Evolutionary conservation across 37 sponge, comb jelly and placozoan species (phyloP).

Genomic region (Cliona cf. orientalis): DNA sequence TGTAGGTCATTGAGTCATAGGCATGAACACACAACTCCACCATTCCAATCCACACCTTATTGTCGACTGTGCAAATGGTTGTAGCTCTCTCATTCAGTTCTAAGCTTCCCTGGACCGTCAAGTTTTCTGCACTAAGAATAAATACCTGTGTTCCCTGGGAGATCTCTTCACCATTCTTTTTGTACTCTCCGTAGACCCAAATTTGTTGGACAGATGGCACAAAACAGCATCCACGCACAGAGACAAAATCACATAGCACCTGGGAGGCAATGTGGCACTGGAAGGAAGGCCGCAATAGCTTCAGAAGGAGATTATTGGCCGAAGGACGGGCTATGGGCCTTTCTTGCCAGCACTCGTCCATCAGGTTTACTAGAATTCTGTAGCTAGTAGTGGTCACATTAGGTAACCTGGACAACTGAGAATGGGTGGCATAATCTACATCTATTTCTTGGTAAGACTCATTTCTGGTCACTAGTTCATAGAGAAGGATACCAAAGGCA

Average conservation of each 20-base stretch:
- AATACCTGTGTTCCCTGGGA: constrained; percentile 79
- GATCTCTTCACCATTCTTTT: neutral
- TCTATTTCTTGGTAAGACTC: constrained; percentile 38
- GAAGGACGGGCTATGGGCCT: constrained; percentile 44
- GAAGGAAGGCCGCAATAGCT: constrained; percentile 40
- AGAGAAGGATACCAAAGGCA: constrained; percentile 78
- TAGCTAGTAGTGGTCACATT: constrained; percentile 50
- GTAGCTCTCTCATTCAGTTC: constrained; percentile 71
- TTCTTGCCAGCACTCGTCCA: constrained; percentile 81
- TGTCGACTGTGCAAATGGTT: constrained; percentile 69
- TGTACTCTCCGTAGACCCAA: constrained; percentile 81
- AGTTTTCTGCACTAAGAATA: constrained; percentile 66
- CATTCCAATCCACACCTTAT: constrained; percentile 80
- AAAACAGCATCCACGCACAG: constrained; percentile 74
- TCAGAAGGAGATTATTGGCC: constrained; percentile 25
- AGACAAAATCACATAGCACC: constrained; percentile 55
- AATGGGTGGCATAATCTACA: constrained; percentile 20
- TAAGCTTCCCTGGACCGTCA: constrained; percentile 70
- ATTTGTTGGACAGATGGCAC: constrained; percentile 69
- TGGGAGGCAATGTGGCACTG: constrained; percentile 68
- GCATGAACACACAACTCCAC: constrained; percentile 73
- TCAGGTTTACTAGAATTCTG: constrained; percentile 54
- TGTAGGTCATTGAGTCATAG: constrained; percentile 75
- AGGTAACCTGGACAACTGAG: constrained; percentile 64
- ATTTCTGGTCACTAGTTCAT: constrained; percentile 79